Base-by-base conservation (phyloP, 1,140 invertebrate genomes). In the Oryctes rhinoceros region DNA sequence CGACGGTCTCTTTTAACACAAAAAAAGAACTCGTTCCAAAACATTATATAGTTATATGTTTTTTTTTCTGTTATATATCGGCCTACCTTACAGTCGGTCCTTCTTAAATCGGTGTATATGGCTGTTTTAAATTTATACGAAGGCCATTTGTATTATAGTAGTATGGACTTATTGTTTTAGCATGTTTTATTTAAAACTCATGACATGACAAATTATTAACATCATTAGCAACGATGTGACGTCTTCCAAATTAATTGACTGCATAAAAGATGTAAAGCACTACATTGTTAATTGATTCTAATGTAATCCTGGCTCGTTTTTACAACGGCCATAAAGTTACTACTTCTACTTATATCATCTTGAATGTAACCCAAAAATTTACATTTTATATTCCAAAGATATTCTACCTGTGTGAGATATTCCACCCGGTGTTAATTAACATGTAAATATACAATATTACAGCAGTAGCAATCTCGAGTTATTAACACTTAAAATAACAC, bases 1-100 rank as follows among this genome's bases (percentile, higher is more conserved):
- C 78, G 78, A 48, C 65, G 15, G 18, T 79, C 59, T 20, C 15
- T 67, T 65, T 67, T 67, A 67, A 67, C 20, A 53, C n/a, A 67
- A 67, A 67, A 67, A 67, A 67, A 24, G 65, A 67, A 35, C 65
- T 67, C n/a, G 65, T 35, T 24, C 18, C 65, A 67, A 67, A 67
- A 67, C 65, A 67, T 67, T 67, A 67, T 53, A 53, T 67, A 67
- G 65, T 67, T 67, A 67, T 18, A 24, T 10, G 65, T 24, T 13
- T 67, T 67, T 67, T 53, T 53, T 53, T 53, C 24, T 30, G 24
- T 30, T 53, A 4, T 53, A 53, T 53, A 53, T 53, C 49, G n/a
- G 49, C 49, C 49, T 53, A 53, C 49, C 49, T 13, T 53, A 53
- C 13, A 53, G 0, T 53, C n/a, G 4, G n/a, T 53, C 13, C 49